Conservation (phyloP, 53 echinoderm and acorn worm species). For the Zoroaster sp. region DNA sequence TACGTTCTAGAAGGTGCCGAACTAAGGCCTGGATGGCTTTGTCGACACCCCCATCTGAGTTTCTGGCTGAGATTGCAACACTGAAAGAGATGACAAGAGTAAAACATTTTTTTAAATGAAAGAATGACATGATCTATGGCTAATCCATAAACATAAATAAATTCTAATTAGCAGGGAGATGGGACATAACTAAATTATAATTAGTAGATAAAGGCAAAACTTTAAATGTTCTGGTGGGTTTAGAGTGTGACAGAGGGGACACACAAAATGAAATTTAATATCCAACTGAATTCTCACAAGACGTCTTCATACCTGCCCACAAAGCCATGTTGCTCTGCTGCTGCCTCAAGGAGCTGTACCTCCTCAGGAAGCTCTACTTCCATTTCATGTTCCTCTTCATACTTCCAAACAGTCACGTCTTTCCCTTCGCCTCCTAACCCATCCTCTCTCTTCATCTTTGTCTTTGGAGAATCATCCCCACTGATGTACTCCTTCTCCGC, state of each 20-base stretch:
- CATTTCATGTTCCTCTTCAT: slow-evolving; percentile 57
- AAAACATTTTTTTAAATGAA: neutral
- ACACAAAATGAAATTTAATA: too few relatives aligned
- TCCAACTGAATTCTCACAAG: too few relatives aligned
- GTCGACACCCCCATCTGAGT: slow-evolving; percentile 88
- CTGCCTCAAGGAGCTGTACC: slow-evolving; percentile 66
- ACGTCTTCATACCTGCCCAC: slow-evolving; percentile 93
- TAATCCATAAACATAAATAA: too few relatives aligned
- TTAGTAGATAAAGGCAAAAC: too few relatives aligned
- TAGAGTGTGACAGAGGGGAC: too few relatives aligned
- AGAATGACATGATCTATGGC: too few relatives aligned
- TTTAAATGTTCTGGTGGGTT: too few relatives aligned
- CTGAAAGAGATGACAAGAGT: slow-evolving; percentile 25
- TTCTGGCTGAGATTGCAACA: slow-evolving; percentile 93
- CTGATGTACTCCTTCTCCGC: slow-evolving; percentile 20
- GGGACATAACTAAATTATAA: too few relatives aligned
- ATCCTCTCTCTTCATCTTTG: slow-evolving; percentile 18
- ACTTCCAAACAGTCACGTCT: slow-evolving; percentile 77
- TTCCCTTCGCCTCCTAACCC: slow-evolving; percentile 44
- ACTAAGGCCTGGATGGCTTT: slow-evolving; percentile 89
- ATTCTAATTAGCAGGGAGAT: too few relatives aligned
- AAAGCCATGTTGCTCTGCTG: slow-evolving; percentile 92
- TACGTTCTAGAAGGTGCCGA: slow-evolving; percentile 86
- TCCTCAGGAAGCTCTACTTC: slow-evolving; percentile 63
- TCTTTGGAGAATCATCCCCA: slow-evolving; percentile 20